phyloP scores from a whole-genome alignment of 2,113 vertebrate species.

The Accipiter virgatus region DNA sequence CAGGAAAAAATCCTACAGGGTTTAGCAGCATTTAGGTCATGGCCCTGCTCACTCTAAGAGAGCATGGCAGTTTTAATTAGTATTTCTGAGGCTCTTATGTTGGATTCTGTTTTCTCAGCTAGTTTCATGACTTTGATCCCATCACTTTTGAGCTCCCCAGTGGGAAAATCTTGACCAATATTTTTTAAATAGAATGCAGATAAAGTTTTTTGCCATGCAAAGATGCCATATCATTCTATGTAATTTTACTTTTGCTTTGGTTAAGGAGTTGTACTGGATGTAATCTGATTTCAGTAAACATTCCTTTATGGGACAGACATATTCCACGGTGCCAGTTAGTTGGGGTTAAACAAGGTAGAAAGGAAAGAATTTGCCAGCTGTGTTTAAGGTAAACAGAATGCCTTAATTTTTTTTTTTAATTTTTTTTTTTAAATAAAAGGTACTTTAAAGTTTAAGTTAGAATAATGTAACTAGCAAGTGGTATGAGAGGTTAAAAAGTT shows the following conservation, averaged over 20 bases:
- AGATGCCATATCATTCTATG: neutral
- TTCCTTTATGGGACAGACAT: neutral
- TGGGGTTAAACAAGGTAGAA: neutral
- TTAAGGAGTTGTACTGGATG: neutral
- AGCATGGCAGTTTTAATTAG: neutral
- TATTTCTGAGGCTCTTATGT: neutral
- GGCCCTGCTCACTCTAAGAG: neutral
- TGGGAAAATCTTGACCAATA: neutral
- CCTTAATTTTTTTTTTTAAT: neutral
- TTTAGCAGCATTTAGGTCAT: constrained; percentile 13
- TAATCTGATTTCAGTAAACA: neutral
- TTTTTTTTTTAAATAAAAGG: neutral
- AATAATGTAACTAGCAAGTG: neutral
- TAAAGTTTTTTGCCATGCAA: neutral
- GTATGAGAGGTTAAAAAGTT: neutral
- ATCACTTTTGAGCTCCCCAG: neutral
- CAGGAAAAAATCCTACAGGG: neutral
- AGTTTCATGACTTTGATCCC: neutral
- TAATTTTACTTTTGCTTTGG: neutral
- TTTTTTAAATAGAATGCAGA: neutral
- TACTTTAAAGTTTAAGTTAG: neutral
- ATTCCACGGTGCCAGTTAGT: neutral
- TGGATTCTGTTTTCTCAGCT: neutral
- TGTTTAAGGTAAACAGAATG: neutral
- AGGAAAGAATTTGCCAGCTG: neutral